Base-by-base conservation (phyloP, 2,113 vertebrate species). In the Callochromis pleurospilus region DNA sequence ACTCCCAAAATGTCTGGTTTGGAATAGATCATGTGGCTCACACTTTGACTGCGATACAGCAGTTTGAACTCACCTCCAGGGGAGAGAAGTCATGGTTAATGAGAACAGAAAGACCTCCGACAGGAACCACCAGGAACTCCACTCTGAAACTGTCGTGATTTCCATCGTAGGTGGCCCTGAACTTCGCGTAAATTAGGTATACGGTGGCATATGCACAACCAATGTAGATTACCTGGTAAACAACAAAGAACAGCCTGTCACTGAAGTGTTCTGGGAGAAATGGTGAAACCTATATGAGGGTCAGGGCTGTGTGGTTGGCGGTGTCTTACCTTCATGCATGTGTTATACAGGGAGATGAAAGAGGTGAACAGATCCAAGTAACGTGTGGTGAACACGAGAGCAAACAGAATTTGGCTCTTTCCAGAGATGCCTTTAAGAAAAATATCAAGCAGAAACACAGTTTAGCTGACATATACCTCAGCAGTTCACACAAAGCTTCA, bases 391-490 rank as follows among this genome's bases (percentile, higher is more conserved):
- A 99, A 99, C 93, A 99, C 98, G 85, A 99, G 93, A 90, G 98
- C 98, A 96, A 99, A 99, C 53, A 99, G 97, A 93, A 99, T 98
- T 95, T 99, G 99, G 94, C 99, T 99, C 96, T 99, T 99, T 89
- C 98, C 99, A 95, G 99, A 99, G 95, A 99, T 99, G 91, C 99
- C 99, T 99, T 79, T 6, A 45, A 73, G 6, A 88, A 79, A 92
- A 55, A 89, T 2, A 88, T 73, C 12, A 83, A 12, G 10, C 7
- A 85, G 7, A 62, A 55, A 54, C 14, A 40, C 10, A 12, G 13
- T 45, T 86, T 19, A 79, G 6, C 54, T 56, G 11, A 89, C 3
- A n/a, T 33, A 9, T 29, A 5, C 12, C 17, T 56, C 55, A 24
- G 9, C 31, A 24, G 14, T 53, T 81, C 40, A 38, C 33, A 58